Base-by-base conservation (phyloP, 2,888 invertebrate genomes). In the Tuberolachnus salignus region DNA sequence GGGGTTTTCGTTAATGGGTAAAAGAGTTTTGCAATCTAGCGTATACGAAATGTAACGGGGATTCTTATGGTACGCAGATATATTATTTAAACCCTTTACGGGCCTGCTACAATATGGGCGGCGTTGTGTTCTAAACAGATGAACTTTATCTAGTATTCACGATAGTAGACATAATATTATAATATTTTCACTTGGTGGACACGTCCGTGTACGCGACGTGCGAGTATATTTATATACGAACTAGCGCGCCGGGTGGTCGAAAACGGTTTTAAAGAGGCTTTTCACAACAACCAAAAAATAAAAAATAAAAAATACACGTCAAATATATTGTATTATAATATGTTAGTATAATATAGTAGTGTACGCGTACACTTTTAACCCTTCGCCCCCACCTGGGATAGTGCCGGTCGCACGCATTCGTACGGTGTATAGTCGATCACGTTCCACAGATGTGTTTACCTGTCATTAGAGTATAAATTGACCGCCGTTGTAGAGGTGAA, bases 391-490 rank as follows among this genome's bases (percentile, higher is more conserved):
- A n/a, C n/a, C n/a, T n/a, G n/a, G n/a, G 14, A 46, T 13, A 46
- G 3, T 57, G 16, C 16, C 42, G 71, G 23, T 19, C 71, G 3
- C 55, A 44, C n/a, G 14, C 19, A 59, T 49, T 42, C 16, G n/a
- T 34, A 34, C n/a, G 44, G 57, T n/a, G n/a, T 6, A 34, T 34
- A 34, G 34, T 59, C 71, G 57, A 57, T 72, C 64, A 74, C 64
- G 66, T 55, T 14, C 49, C 64, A 46, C n/a, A 23, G 66, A 53
- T 64, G 78, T 78, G 78, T 78, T 78, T 78, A 67, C 78, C 69
- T 67, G 78, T 78, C 59, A 59, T 51, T 57, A 59, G 19, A 57
- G 51, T 57, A 34, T 34, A 42, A 69, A 69, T 42, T 51, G 69
- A 69, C 78, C 78, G 67, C 3, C 23, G 63, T 44, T 14, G 9